phyloP scores from a whole-genome alignment of 2,888 invertebrate genomes.

The Chalcosyrphus nemorum region DNA sequence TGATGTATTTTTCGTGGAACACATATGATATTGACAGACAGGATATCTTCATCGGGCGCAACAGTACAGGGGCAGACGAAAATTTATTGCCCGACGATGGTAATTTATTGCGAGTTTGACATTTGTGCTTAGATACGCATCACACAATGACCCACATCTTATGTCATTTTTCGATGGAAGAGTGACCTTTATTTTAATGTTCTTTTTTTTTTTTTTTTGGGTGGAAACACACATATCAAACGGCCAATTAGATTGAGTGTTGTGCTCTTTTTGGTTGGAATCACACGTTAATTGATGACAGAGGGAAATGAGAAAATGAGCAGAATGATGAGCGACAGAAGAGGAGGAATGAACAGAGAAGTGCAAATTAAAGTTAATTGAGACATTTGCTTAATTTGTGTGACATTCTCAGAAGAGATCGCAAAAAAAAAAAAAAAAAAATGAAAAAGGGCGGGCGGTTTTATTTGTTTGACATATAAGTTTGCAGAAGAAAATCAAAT shows the following conservation, averaged over 20 bases:
- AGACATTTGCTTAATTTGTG: conserved; percentile 69
- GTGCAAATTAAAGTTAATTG: conserved; percentile 71
- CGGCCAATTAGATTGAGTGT: conserved; percentile 62
- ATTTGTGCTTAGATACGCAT: conserved; percentile 61
- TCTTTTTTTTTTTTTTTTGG: too few relatives aligned
- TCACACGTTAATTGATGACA: conserved; percentile 65
- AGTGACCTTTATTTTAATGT: conserved; percentile 55
- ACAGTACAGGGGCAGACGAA: not conserved
- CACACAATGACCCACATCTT: conserved; percentile 68
- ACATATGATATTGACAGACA: conserved; percentile 43
- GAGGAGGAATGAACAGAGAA: not conserved
- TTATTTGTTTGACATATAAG: conserved; percentile 9
- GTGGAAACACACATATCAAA: conserved; percentile 30
- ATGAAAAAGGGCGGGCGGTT: not conserved
- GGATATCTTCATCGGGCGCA: conserved; percentile 34
- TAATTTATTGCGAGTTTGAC: conserved; percentile 68
- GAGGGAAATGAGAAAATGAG: not conserved
- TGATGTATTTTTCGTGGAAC: conserved; percentile 44
- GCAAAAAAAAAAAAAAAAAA: too few relatives aligned
- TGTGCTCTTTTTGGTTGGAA: conserved; percentile 46
- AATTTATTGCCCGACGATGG: conserved; percentile 55
- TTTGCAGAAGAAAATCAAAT: conserved; percentile 51
- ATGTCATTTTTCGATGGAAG: conserved; percentile 58
- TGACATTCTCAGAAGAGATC: conserved; percentile 50
- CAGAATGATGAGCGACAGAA: not conserved